A percentile compares a stretch with the other conserved stretches of the same genome.
Conservation (phyloP, 2,113 vertebrate species). For the Drymodes brunneopygia region DNA sequence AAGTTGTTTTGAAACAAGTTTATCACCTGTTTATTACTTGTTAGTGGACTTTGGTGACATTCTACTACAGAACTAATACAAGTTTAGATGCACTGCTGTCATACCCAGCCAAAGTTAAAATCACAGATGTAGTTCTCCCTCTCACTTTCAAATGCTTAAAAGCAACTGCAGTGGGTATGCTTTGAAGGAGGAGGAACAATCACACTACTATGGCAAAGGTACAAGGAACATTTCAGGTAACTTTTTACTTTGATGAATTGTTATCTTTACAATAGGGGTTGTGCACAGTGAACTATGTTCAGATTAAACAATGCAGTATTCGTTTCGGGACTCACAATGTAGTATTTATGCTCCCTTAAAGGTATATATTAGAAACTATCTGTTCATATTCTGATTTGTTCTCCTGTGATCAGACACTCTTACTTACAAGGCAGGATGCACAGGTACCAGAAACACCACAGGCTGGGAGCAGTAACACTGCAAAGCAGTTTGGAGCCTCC, state of each 20-base stretch:
- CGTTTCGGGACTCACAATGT: background rate
- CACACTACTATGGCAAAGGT: background rate
- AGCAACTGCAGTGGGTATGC: background rate
- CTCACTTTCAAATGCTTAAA: background rate
- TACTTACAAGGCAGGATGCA: background rate
- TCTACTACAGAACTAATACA: background rate
- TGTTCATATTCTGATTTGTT: background rate
- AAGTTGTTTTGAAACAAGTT: background rate
- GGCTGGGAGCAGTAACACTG: background rate
- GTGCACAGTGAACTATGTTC: background rate
- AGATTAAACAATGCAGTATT: background rate
- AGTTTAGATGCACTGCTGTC: background rate
- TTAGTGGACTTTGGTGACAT: background rate
- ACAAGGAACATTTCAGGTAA: background rate
- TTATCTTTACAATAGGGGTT: background rate
- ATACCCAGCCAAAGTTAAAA: background rate
- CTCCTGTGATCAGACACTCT: background rate
- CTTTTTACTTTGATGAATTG: background rate
- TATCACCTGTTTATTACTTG: background rate
- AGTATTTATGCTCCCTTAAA: background rate
- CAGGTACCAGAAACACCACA: background rate
- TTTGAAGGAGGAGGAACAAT: background rate
- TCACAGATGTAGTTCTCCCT: background rate
- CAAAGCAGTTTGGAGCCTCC: background rate
- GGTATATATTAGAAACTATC: background rate